These are phyloP conservation scores for Phoxinus dragarum DNA, from an alignment of 2,797 vertebrate species.

Conservation along the genomic window DNA sequence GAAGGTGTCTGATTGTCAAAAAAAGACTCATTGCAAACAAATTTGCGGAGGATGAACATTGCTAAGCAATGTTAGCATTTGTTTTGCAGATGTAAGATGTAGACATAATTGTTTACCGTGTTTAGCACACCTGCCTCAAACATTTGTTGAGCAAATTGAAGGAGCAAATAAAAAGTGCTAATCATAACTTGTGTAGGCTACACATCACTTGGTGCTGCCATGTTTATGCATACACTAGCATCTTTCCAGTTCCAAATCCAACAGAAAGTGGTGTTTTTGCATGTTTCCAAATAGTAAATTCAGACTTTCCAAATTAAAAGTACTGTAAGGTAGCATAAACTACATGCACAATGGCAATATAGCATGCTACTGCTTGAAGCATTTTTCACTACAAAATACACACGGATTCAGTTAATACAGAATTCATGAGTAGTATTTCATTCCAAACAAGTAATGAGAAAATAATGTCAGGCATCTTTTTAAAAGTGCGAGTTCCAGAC, in stretches of 20 bases:
- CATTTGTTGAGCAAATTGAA: not conserved
- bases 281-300: not conserved
- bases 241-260: not conserved
- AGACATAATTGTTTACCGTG: not conserved
- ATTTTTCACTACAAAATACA: not conserved
- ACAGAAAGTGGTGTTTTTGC: not conserved
- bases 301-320: not conserved
- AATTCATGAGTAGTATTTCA: not conserved
- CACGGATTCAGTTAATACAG: not conserved
- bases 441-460: constrained; percentile 6
- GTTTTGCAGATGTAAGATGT: not conserved
- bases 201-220: not conserved
- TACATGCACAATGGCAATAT: not conserved
- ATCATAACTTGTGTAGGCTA: not conserved
- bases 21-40: not conserved
- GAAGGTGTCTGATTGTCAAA: not conserved
- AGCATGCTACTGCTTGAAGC: not conserved
- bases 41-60: not conserved
- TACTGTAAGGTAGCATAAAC: not conserved
- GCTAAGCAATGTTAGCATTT: not conserved
- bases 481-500: not conserved
- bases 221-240: not conserved
- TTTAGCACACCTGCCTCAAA: not conserved
- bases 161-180: too few relatives aligned
- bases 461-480: constrained; percentile 27